These are phyloP conservation scores for Incurvaria masculella DNA, from an alignment of 2,888 invertebrate species.

Conservation along the genomic window DNA sequence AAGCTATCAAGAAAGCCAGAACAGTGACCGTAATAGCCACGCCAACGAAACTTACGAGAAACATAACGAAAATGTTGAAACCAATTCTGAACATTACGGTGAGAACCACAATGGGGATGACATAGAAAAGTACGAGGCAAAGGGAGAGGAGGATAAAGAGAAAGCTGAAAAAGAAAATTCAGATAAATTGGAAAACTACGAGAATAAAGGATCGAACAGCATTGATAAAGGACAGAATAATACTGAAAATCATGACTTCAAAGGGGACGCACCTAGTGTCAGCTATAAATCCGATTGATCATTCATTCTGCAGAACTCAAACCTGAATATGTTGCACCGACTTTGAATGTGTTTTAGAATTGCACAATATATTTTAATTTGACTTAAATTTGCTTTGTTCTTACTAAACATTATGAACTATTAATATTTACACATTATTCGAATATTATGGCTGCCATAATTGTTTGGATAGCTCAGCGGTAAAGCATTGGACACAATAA, in stretches of 20 bases:
- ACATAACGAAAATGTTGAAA: constrained; percentile 20
- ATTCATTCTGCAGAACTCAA: background rate
- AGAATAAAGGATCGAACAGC: constrained; percentile 11
- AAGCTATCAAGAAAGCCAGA: constrained; percentile 21
- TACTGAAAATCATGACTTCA: constrained; percentile 19
- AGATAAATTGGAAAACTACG: constrained; percentile 19
- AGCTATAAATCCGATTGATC: constrained; percentile 14
- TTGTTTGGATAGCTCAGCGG: too few relatives aligned
- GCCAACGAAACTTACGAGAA: constrained; percentile 20
- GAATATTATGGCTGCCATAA: too few relatives aligned
- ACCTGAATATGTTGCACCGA: too few relatives aligned
- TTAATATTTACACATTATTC: too few relatives aligned
- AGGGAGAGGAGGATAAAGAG: constrained; percentile 19
- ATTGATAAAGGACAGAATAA: too few relatives aligned
- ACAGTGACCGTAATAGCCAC: constrained; percentile 21
- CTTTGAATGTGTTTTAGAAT: too few relatives aligned
- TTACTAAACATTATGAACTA: too few relatives aligned
- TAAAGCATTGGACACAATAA: too few relatives aligned
- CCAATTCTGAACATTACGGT: constrained; percentile 21
- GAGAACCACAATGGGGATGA: constrained; percentile 16
- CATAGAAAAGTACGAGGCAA: constrained; percentile 21
- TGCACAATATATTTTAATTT: too few relatives aligned
- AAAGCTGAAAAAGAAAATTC: constrained; percentile 16
- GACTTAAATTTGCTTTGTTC: too few relatives aligned
- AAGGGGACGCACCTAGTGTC: constrained; percentile 17